phyloP scores from a whole-genome alignment of 2,113 vertebrate genomes.

The Myocastor coypus region DNA sequence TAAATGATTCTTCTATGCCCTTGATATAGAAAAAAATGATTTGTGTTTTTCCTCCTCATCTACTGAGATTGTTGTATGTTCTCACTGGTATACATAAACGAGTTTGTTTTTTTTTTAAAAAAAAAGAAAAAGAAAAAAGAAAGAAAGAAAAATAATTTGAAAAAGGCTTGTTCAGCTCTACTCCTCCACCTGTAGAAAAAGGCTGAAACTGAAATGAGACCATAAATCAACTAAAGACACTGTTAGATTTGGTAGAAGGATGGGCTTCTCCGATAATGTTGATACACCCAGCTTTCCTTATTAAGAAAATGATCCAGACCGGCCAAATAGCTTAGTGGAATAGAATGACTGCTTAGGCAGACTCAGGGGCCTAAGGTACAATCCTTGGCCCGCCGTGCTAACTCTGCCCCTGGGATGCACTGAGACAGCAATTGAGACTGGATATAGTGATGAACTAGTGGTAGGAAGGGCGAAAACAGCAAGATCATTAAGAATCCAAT shows the following conservation, averaged over 20 bases:
- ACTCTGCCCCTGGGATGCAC: no score
- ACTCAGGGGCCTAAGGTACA: no score
- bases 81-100: not conserved
- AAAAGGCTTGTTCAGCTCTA: not conserved
- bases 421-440: no score
- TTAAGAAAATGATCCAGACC: not conserved
- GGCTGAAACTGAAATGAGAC: slow-evolving; percentile 9
- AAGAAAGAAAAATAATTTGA: not conserved
- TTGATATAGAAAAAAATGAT: not conserved
- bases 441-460: no score
- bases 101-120: no score
- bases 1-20: not conserved
- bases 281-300: not conserved
- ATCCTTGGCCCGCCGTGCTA: no score
- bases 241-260: not conserved
- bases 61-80: slow-evolving; percentile 16
- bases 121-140: no score
- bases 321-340: no score
- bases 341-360: no score
- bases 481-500: no score
- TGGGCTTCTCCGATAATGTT: not conserved
- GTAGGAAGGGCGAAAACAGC: no score
- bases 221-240: slow-evolving; percentile 35
- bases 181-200: not conserved
- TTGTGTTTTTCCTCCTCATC: not conserved